Conservation (phyloP, 2,888 invertebrate genomes). For the Pollenia amentaria region DNA sequence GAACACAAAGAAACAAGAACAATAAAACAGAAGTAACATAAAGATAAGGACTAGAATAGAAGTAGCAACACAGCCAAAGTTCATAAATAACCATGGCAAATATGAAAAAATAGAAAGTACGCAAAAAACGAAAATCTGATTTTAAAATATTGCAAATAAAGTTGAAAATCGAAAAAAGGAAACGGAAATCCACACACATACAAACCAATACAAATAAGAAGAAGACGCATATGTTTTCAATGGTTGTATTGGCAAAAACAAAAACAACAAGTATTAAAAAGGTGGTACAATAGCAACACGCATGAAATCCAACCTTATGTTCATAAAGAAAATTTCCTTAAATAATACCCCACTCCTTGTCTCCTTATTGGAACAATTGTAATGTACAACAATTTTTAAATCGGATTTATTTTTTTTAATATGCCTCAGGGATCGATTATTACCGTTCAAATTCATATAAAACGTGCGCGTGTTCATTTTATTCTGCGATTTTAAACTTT, state of each 20-base stretch:
- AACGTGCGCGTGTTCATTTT: slow-evolving; percentile 82
- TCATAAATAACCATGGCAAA: slow-evolving; percentile 73
- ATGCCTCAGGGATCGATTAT: slow-evolving; percentile 85
- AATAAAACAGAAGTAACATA: slow-evolving; percentile 72
- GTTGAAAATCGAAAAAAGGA: slow-evolving; percentile 23
- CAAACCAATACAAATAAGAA: slow-evolving; percentile 12
- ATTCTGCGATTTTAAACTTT: slow-evolving; percentile 79
- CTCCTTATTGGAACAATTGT: background rate
- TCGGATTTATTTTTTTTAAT: slow-evolving; percentile 84
- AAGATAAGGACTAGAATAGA: slow-evolving; percentile 66
- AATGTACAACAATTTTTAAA: slow-evolving; percentile 79
- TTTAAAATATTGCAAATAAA: slow-evolving; percentile 58
- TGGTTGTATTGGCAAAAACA: slow-evolving; percentile 47
- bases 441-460: slow-evolving; percentile 85
- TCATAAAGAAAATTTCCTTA: background rate
- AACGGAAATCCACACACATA: slow-evolving; percentile 45
- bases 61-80: slow-evolving; percentile 55
- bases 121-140: slow-evolving; percentile 62
- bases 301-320: slow-evolving; percentile 6
- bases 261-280: slow-evolving; percentile 8
- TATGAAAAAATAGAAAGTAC: background rate
- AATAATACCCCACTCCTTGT: background rate
- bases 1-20: slow-evolving; percentile 28
- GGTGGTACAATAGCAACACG: slow-evolving; percentile 14
- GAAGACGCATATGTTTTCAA: slow-evolving; percentile 72